phyloP scores from a whole-genome alignment of 2,113 vertebrate genomes.

The Electrona antarctica region DNA sequence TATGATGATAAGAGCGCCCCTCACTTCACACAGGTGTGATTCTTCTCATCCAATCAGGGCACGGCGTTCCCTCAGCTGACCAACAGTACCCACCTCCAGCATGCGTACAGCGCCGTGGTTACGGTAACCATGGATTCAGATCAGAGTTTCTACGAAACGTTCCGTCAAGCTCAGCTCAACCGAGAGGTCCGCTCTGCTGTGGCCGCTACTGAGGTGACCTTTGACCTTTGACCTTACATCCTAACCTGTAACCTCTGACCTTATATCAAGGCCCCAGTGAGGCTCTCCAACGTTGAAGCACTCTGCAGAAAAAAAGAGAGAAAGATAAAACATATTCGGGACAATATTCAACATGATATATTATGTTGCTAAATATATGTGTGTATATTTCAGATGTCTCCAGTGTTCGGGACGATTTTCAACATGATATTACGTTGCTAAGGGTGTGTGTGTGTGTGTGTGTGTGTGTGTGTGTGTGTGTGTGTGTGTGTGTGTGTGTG shows the following conservation, averaged over 20 bases:
- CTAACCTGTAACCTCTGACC: neutral
- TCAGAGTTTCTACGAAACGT: constrained; percentile 77
- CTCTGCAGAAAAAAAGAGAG: too few relatives aligned
- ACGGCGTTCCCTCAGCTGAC: constrained; percentile 71
- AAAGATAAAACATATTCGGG: too few relatives aligned
- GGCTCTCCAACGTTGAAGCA: too few relatives aligned
- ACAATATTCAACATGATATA: too few relatives aligned
- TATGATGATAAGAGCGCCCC: neutral
- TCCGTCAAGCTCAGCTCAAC: constrained; percentile 73
- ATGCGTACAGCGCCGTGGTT: constrained; percentile 86
- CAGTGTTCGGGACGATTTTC: too few relatives aligned
- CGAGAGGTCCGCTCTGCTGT: constrained; percentile 69
- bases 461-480: constrained; percentile 1
- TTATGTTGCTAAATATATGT: too few relatives aligned
- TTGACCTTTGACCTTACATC: neutral
- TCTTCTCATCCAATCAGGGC: constrained; percentile 35
- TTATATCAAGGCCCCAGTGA: too few relatives aligned
- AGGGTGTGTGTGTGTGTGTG: neutral
- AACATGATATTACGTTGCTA: too few relatives aligned
- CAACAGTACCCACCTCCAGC: constrained; percentile 80
- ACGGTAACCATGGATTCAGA: constrained; percentile 85
- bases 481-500: neutral
- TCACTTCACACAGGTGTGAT: neutral
- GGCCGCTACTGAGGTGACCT: constrained; percentile 55
- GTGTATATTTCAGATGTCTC: neutral